Evolutionary conservation across 2,797 vertebrate species (phyloP).

Genomic region (Pelochelys cantorii): DNA sequence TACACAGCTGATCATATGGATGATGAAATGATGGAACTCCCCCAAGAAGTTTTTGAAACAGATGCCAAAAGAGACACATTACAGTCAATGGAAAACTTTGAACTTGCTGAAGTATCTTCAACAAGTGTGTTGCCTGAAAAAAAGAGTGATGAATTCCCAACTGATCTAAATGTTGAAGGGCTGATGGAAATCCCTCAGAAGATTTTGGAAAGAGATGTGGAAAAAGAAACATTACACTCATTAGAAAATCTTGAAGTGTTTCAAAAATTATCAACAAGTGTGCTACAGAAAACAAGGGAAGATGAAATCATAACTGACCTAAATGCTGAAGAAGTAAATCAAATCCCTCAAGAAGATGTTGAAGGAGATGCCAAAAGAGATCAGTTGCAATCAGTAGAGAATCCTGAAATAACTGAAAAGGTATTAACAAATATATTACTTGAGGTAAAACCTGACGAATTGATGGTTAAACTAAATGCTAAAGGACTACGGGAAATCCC

Average conservation of each 20-base stretch:
- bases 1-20: not conserved
- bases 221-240: not conserved
- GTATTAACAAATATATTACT: not conserved
- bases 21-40: not conserved
- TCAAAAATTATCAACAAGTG: not conserved
- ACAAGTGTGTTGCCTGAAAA: not conserved
- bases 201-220: not conserved
- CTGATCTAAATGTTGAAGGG: not conserved
- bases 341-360: not conserved
- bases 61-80: not conserved
- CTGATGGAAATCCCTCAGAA: not conserved
- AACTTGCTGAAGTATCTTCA: not conserved
- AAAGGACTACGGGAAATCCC: constrained; percentile 67
- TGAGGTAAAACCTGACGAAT: constrained; percentile 3
- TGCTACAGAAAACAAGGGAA: not conserved
- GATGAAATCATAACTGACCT: constrained; percentile 9
- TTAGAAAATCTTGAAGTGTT: not conserved
- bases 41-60: not conserved
- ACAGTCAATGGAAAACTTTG: not conserved
- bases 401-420: not conserved
- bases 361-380: not conserved
- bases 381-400: not conserved
- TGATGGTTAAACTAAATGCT: constrained; percentile 57
- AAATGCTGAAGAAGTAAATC: constrained; percentile 21
- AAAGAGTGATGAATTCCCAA: not conserved